Evolutionary conservation across 2,113 vertebrate species (phyloP).

Genomic region (Odocoileus virginianus): DNA sequence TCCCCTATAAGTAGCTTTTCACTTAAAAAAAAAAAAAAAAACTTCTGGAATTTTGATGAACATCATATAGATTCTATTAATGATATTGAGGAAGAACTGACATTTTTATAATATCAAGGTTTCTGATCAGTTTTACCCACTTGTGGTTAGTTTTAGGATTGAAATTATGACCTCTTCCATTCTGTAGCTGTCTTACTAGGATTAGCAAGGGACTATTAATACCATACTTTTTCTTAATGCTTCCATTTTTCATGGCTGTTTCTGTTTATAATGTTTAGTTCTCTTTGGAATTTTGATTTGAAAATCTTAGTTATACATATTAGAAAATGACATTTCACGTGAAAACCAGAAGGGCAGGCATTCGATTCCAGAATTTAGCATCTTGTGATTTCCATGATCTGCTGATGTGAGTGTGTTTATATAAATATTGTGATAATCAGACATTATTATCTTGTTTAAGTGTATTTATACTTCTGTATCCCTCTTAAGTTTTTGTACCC

Average conservation of each 20-base stretch:
- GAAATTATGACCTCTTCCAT: not conserved
- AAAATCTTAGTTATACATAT: not conserved
- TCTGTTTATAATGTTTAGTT: not conserved
- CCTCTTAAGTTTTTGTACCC: not conserved
- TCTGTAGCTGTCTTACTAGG: not conserved
- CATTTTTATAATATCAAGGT: not conserved
- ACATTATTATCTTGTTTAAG: not conserved
- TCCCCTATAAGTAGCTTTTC: not conserved
- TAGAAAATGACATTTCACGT: not conserved
- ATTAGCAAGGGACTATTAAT: not conserved
- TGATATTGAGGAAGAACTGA: not conserved
- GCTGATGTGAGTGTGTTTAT: not conserved
- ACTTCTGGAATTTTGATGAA: not conserved
- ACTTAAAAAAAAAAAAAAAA: not conserved
- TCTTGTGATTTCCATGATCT: not conserved
- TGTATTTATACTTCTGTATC: not conserved
- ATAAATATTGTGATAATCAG: not conserved
- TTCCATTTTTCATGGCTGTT: slow-evolving; percentile 16
- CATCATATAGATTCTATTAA: not conserved
- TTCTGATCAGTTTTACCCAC: not conserved
- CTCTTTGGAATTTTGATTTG: slow-evolving; percentile 19
- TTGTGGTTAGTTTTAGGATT: not conserved
- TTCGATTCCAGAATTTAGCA: slow-evolving; percentile 10
- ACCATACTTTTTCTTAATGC: not conserved
- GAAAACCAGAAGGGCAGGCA: not conserved